Percentiles rank a stretch among this genome's conserved stretches.
Evolutionary conservation across 2,113 vertebrate species (phyloP).

Genomic region (Apodemus sylvaticus): DNA sequence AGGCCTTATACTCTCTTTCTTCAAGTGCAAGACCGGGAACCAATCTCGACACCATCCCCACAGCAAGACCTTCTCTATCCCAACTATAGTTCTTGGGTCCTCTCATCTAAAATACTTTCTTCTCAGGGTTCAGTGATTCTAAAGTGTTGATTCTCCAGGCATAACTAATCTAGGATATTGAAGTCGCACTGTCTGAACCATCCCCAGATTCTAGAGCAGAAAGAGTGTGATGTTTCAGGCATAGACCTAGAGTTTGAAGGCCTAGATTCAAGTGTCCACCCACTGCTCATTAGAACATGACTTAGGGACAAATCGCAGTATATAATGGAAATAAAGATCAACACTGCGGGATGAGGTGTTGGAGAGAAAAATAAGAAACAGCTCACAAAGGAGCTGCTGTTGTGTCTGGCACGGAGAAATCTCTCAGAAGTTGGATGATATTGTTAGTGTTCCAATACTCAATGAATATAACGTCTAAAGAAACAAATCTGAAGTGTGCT

Average conservation of each 20-base stretch:
- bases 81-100: not conserved
- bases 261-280: not conserved
- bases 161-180: not conserved
- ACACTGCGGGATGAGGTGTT: not conserved
- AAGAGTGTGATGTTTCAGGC: not conserved
- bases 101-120: not conserved
- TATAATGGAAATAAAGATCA: not conserved
- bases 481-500: not conserved
- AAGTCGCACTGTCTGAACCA: not conserved
- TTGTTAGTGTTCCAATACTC: not conserved
- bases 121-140: not conserved
- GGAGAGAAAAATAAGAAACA: not conserved
- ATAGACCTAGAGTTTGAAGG: not conserved
- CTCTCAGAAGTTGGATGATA: not conserved
- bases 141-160: conserved; percentile 19
- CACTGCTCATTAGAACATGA: not conserved
- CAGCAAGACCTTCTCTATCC: not conserved
- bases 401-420: not conserved
- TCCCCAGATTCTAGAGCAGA: not conserved
- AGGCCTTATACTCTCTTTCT: not conserved
- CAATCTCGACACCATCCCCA: no score
- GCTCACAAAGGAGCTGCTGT: not conserved
- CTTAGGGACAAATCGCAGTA: not conserved
- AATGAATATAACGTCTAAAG: not conserved
- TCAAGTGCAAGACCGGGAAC: not conserved